Evolutionary conservation across 2,113 vertebrate genomes (phyloP), one percentile per base, ranked within the genome.

Genomic region (Zosterops pallidus): DNA sequence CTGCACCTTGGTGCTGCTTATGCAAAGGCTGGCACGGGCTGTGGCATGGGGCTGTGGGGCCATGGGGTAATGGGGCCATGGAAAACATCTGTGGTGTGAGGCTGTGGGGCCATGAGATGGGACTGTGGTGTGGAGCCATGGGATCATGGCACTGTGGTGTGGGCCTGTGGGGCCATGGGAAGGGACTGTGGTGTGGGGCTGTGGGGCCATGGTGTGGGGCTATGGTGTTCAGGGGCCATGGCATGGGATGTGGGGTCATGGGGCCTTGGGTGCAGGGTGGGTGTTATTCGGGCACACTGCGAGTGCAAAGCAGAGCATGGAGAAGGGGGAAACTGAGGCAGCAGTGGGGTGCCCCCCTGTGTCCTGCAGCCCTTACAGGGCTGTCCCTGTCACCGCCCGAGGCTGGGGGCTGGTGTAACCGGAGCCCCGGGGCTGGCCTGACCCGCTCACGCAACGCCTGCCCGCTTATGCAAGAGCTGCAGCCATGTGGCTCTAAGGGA

Each of bases 391-490:
- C 55, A 25, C 33, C 9, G 3, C 8, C 9, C 1, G 29, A 57
- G 68, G 60, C 41, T 3, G 1, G 35, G 47, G 33, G 35, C 50
- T 33, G 12, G 31, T 64, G 82, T 91, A 91, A 93, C 37, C 2
- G 11, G 93, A 91, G 83, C 80, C 79, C 84, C 2, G 6, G 6
- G 21, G 67, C 76, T 42, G 91, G 35, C 63, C 80, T 80, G 83
- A 65, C 94, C 89, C 14, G 55, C 80, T 92, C 93, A 91, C 37
- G 12, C 94, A 96, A 89, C 7, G 63, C 89, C 86, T 3, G 46
- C 65, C 6, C 10, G 8, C 83, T 95, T 95, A 96, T 92, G 91
- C 93, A 95, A 96, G 39, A 26, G 53, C 72, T 16, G 57, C 92
- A 37, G 91, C 68, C 50, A 3, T 13, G 50, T 10, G 14, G 85